Percentiles rank a stretch among this genome's conserved stretches.
phyloP scores from a whole-genome alignment of 2,113 vertebrate genomes.

The Ciconia stormi region DNA sequence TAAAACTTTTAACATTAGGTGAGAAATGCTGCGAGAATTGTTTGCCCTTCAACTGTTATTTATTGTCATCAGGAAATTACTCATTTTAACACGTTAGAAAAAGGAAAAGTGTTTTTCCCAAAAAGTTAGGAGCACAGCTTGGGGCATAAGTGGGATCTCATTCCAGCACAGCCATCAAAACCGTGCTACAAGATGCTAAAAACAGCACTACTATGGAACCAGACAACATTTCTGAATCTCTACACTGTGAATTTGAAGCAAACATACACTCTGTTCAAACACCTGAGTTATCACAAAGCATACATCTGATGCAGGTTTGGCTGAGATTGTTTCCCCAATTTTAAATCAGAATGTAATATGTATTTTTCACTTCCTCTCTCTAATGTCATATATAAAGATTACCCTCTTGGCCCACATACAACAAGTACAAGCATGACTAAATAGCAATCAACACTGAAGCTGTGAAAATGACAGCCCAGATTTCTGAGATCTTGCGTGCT shows the following conservation, averaged over 20 bases:
- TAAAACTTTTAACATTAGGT: not conserved
- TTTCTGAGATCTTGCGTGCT: not conserved
- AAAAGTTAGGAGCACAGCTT: not conserved
- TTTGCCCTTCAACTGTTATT: not conserved
- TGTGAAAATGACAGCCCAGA: not conserved
- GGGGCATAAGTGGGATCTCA: not conserved
- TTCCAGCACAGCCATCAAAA: not conserved
- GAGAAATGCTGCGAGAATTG: not conserved
- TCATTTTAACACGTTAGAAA: not conserved
- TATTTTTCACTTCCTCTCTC: not conserved
- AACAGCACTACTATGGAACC: not conserved
- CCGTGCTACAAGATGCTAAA: not conserved
- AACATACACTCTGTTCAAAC: not conserved
- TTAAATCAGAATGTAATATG: not conserved
- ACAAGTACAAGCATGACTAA: not conserved
- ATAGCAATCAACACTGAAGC: not conserved
- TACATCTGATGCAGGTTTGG: not conserved
- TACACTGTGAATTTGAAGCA: not conserved
- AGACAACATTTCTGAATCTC: not conserved
- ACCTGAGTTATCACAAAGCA: not conserved
- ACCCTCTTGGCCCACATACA: not conserved
- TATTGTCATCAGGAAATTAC: not conserved
- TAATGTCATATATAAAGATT: not conserved
- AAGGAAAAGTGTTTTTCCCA: not conserved
- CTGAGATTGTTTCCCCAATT: not conserved